Evolutionary conservation across 2,113 vertebrate genomes (phyloP).

Genomic region (Pteruthius melanotis): DNA sequence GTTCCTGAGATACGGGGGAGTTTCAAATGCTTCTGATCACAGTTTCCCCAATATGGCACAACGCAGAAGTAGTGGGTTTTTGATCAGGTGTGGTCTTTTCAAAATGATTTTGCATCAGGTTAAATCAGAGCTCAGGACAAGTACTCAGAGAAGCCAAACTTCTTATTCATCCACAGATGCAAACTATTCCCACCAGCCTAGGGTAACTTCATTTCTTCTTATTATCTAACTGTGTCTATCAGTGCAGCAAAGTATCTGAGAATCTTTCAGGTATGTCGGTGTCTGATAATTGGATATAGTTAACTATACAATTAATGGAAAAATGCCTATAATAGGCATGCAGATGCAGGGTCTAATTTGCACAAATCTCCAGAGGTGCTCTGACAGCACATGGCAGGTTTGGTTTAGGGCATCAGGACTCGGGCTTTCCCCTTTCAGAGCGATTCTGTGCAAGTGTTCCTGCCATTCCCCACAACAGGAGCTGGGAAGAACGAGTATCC

Average conservation of each 20-base stretch:
- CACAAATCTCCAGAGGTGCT: not conserved
- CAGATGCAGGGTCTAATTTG: not conserved
- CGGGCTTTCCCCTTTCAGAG: not conserved
- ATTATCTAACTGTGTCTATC: not conserved
- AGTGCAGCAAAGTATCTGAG: not conserved
- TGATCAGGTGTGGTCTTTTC: not conserved
- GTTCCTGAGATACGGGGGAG: fast-evolving
- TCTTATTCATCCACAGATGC: not conserved
- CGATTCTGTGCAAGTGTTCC: not conserved
- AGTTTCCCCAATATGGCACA: not conserved
- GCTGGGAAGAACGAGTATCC: not conserved
- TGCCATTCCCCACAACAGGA: not conserved
- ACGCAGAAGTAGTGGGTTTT: not conserved
- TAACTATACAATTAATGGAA: not conserved
- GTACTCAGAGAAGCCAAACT: not conserved
- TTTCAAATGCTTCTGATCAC: not conserved
- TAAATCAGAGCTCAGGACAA: not conserved
- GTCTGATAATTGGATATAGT: not conserved
- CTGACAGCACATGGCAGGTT: not conserved
- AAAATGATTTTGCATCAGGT: not conserved
- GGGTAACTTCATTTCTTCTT: not conserved
- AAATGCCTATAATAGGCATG: not conserved
- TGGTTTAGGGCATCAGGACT: not conserved
- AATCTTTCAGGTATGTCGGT: not conserved
- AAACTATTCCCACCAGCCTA: not conserved